A percentile compares a stretch with the other conserved stretches of the same genome.
Evolutionary conservation across 2,888 invertebrate species (phyloP).

Genomic region (Leucophenga maculata): DNA sequence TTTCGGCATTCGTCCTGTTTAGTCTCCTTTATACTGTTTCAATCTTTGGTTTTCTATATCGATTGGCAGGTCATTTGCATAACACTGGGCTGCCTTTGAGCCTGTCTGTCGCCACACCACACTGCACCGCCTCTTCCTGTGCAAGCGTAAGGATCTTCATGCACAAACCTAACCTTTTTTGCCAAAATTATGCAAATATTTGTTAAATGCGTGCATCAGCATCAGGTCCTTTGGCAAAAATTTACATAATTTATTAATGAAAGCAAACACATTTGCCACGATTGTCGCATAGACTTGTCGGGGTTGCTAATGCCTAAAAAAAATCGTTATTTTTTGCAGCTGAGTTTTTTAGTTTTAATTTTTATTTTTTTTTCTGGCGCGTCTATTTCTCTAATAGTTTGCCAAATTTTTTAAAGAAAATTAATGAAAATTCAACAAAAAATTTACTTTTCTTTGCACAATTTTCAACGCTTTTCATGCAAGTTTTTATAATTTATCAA

Average conservation of each 20-base stretch:
- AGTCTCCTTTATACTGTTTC: too few relatives aligned
- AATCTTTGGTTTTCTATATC: constrained; percentile 20
- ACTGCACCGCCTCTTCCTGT: constrained; percentile 20
- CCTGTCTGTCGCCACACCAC: background rate
- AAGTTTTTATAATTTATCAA: constrained; percentile 8
- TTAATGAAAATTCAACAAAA: background rate
- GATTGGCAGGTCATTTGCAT: constrained; percentile 68
- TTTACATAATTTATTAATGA: constrained; percentile 54
- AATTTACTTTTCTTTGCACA: background rate
- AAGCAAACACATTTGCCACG: constrained; percentile 33
- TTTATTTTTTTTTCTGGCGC: constrained; percentile 36
- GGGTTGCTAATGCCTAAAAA: constrained; percentile 10
- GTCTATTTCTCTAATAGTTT: background rate
- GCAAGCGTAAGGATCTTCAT: constrained; percentile 6
- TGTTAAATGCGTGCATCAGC: constrained; percentile 45
- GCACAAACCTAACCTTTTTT: too few relatives aligned
- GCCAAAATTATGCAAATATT: constrained; percentile 64
- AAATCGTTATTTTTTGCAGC: constrained; percentile 54
- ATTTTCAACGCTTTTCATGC: constrained; percentile 9
- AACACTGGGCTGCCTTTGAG: constrained; percentile 51
- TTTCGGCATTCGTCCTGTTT: background rate
- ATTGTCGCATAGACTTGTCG: constrained; percentile 29
- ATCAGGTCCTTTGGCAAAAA: constrained; percentile 50
- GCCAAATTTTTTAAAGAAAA: constrained; percentile 16
- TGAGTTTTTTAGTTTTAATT: constrained; percentile 51